Base-by-base conservation (phyloP, 2,888 invertebrate genomes). In the Ypsolopha sequella region DNA sequence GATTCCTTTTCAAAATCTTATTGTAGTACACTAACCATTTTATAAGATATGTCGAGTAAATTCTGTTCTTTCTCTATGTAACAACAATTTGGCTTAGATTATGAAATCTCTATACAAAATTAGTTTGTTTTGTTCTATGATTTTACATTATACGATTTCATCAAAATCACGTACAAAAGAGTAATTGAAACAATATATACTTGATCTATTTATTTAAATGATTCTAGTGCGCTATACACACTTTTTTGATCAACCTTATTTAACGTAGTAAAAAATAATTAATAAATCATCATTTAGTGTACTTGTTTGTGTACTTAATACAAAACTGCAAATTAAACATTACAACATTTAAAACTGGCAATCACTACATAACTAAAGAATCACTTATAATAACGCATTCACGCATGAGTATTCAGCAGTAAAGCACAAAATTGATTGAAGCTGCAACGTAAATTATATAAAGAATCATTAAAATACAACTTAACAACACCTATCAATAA, bases 11-110 rank as follows among this genome's bases (percentile, higher is more conserved):
- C 73, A 74, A 75, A 76, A 76, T 76, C 84, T 82, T 84, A 85
- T 77, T 77, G 82, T 86, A 86, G 80, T 81, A 85, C 86, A 86
- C 86, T 86, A 86, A 86, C 86, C 86, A 85, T 85, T 81, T 84
- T 85, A 80, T 82, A 81, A 84, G 86, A 86, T 86, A 86, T 86
- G 86, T 86, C 68, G 80, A 84, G 80, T 86, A 86, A 86, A 86
- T 86, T 86, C 85, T 74, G 82, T 81, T 81, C 50, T 82, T 84
- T 80, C 78, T 81, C 84, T 80, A 73, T 73, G 81, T 84, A 80
- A 82, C 72, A 79, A 82, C 72, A 78, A 81, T 82, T 84, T 84
- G 80, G 78, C 79, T 79, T 79, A 74, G 59, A 74, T 68, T 72
- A 76, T 69, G 70, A 75, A 74, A 74, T 55, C 68, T 72, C 70